Evolutionary conservation across 2,888 invertebrate genomes (phyloP).

Genomic region (Patella ulyssiponensis): DNA sequence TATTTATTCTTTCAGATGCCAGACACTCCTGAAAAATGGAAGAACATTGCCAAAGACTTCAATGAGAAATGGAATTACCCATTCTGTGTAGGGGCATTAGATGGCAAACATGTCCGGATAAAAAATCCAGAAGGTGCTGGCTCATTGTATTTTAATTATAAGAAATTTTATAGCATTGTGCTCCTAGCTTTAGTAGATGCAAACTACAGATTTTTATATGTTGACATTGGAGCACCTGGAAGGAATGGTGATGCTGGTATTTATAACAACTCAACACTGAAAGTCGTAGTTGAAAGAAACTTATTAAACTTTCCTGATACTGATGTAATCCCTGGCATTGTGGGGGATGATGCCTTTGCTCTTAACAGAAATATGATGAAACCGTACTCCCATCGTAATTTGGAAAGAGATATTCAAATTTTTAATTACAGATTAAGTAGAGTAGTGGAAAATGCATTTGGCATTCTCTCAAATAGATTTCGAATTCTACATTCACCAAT

Average conservation of each 20-base stretch:
- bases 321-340: constrained; percentile 7
- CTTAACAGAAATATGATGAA: constrained; percentile 6
- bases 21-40: too few relatives aligned
- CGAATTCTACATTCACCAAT: too few relatives aligned
- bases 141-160: background rate
- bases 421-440: constrained; percentile 15
- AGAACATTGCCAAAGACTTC: background rate
- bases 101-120: background rate
- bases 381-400: constrained; percentile 14
- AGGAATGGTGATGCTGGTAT: too few relatives aligned
- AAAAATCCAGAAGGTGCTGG: background rate
- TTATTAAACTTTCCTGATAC: too few relatives aligned
- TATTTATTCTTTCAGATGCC: too few relatives aligned
- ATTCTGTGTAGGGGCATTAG: background rate
- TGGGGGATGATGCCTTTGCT: constrained; percentile 23
- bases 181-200: too few relatives aligned
- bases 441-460: constrained; percentile 8
- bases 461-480: background rate
- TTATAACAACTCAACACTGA: too few relatives aligned
- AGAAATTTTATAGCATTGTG: too few relatives aligned
- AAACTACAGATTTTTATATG: too few relatives aligned
- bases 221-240: too few relatives aligned
- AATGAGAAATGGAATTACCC: background rate
- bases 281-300: too few relatives aligned
- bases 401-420: constrained; percentile 17